phyloP scores from a whole-genome alignment of 2,888 invertebrate genomes.

The Cheilosia vernalis region DNA sequence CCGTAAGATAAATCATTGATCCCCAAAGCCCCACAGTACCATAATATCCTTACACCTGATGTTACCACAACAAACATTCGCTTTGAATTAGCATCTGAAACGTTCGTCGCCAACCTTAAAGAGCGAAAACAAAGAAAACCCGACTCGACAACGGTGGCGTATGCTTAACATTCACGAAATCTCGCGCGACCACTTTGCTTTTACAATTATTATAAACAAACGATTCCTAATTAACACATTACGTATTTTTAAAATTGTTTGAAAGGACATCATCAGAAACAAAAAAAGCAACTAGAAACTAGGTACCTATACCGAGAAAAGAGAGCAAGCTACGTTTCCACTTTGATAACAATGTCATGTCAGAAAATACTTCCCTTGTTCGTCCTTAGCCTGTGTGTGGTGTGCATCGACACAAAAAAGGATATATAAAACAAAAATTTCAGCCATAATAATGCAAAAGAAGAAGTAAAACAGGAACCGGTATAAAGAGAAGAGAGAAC shows the following conservation, averaged over 20 bases:
- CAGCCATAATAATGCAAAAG: constrained; percentile 60
- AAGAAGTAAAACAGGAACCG: constrained; percentile 24
- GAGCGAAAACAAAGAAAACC: neutral
- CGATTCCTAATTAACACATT: constrained; percentile 64
- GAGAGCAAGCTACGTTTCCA: constrained; percentile 64
- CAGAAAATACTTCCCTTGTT: constrained; percentile 70
- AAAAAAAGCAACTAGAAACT: neutral
- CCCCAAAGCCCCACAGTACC: too few relatives aligned
- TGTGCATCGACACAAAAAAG: constrained; percentile 54
- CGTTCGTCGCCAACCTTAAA: neutral
- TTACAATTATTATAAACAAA: constrained; percentile 59
- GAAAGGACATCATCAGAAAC: constrained; percentile 28
- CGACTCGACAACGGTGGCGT: constrained; percentile 44
- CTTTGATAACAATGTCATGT: constrained; percentile 74
- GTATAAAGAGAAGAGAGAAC: constrained; percentile 66
- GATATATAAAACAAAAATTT: constrained; percentile 65
- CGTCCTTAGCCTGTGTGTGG: constrained; percentile 51
- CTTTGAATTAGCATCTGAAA: neutral
- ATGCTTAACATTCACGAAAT: constrained; percentile 56
- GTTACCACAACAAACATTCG: too few relatives aligned
- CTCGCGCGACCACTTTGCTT: neutral
- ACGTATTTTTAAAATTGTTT: constrained; percentile 21
- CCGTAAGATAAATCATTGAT: too few relatives aligned
- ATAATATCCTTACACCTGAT: too few relatives aligned
- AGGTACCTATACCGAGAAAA: constrained; percentile 46